Conservation (phyloP, 2,888 invertebrate genomes). For the Hymenopus coronatus region DNA sequence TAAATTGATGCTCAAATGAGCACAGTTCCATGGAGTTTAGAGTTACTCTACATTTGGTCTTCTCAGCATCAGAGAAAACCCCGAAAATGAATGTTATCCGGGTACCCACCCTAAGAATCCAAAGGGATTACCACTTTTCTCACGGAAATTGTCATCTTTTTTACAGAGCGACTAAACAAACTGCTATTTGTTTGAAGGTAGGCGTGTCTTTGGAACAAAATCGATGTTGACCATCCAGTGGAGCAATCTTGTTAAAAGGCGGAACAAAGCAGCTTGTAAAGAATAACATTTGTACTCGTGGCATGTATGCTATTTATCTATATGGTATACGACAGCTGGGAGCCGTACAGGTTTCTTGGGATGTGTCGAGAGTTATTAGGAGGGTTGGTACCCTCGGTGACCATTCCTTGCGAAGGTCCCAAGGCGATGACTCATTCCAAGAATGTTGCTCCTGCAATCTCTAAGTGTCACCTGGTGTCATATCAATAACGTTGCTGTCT, state of each 20-base stretch:
- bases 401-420: not conserved
- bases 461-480: slow-evolving; percentile 31
- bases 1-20: too few species aligned
- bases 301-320: slow-evolving; percentile 15
- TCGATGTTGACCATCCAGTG: not conserved
- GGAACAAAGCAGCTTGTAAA: not conserved
- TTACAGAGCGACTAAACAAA: not conserved
- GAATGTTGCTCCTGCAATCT: slow-evolving; percentile 20
- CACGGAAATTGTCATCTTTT: too few species aligned
- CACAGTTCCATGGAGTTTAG: too few species aligned
- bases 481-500: slow-evolving; percentile 25
- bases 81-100: too few species aligned
- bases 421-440: slow-evolving; percentile 15
- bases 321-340: slow-evolving; percentile 16
- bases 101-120: too few species aligned
- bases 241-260: not conserved
- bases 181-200: not conserved
- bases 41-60: too few species aligned
- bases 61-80: too few species aligned
- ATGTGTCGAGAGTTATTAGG: not conserved
- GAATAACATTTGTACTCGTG: slow-evolving; percentile 4
- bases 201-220: not conserved
- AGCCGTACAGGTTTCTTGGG: slow-evolving; percentile 1
- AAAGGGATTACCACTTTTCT: too few species aligned
- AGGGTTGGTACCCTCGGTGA: slow-evolving; percentile 3